Evolutionary conservation across 2,113 vertebrate genomes (phyloP), one percentile per base, ranked within the genome.

Genomic region (Corydoras maculifer): DNA sequence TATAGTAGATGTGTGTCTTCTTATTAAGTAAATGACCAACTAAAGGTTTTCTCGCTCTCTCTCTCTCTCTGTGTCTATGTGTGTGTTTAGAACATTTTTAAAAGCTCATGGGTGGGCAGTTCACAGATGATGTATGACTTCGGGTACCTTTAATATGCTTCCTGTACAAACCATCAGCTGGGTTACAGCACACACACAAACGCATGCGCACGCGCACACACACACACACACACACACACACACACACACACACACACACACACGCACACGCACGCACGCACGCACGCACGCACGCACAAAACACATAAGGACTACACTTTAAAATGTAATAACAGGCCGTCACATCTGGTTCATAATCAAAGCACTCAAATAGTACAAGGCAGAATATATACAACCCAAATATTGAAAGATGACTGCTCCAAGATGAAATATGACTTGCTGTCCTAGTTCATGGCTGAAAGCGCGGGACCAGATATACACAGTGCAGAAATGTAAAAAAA

Each of bases 331-430:
- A 89, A 86, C 83, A 85, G 70, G 83, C 85, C 90, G 86, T 91
- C 91, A 91, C 83, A 90, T 88, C 84, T 88, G 81, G 78, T 92
- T 90, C 79, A 85, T 86, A 93, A 92, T 90, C 88, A 90, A 82
- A 88, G 83, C 81, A 76, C 83, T 91, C 87, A 90, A 89, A 90
- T 89, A 83, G 88, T 87, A 81, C 64, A 80, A 78, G 79, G 76
- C 87, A 84, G 84, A 83, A 83, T 72, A 79, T 81, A 78, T 60
- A 82, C 58, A 75, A 79, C 81, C 82, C 81, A 82, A 85, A 75
- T 65, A 66, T 75, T 65, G 77, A 80, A 85, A 80, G 66, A 82
- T 55, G 75, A 85, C 79, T 81, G 62, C 35, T 57, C 60, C 62
- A 48, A 51, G 73, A 59, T 75, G 54, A 75, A 69, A 74, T 68